Percentiles rank a stretch among this genome's conserved stretches.
Evolutionary conservation across 2,888 invertebrate species (phyloP).

Genomic region (Limnephilus rhombicus): DNA sequence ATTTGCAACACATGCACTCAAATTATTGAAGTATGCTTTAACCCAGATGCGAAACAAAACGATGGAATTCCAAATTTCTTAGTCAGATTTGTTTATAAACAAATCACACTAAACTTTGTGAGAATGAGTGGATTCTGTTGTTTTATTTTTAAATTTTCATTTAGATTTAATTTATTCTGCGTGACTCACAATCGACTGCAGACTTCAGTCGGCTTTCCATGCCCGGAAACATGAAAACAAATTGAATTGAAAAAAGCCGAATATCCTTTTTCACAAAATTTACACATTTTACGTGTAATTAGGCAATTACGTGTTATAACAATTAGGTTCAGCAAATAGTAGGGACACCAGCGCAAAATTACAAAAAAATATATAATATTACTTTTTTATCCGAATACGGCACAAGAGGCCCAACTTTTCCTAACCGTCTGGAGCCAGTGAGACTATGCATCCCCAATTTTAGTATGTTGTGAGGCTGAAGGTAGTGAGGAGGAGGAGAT

Average conservation of each 20-base stretch:
- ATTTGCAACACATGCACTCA: background rate
- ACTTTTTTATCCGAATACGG: too few species aligned
- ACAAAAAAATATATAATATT: too few species aligned
- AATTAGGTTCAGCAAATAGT: too few species aligned
- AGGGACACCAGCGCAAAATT: too few species aligned
- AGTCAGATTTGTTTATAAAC: background rate
- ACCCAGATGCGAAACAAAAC: background rate
- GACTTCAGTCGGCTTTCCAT: background rate
- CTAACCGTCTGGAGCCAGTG: too few species aligned
- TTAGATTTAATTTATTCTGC: background rate
- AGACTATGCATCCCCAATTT: too few species aligned
- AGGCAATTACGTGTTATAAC: background rate
- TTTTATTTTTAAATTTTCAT: too few species aligned
- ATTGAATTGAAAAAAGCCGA: background rate
- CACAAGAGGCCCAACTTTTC: too few species aligned
- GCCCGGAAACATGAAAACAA: background rate
- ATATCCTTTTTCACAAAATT: background rate
- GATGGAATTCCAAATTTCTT: background rate
- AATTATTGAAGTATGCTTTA: background rate
- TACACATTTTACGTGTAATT: too few species aligned
- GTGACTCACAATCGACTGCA: background rate
- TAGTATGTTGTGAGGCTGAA: too few species aligned
- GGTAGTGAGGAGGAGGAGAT: too few species aligned
- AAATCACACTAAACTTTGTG: background rate
- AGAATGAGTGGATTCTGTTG: background rate